Percentiles rank a stretch among this genome's conserved stretches.
Evolutionary conservation across 2,113 vertebrate species (phyloP).

Genomic region (Gorilla gorilla): DNA sequence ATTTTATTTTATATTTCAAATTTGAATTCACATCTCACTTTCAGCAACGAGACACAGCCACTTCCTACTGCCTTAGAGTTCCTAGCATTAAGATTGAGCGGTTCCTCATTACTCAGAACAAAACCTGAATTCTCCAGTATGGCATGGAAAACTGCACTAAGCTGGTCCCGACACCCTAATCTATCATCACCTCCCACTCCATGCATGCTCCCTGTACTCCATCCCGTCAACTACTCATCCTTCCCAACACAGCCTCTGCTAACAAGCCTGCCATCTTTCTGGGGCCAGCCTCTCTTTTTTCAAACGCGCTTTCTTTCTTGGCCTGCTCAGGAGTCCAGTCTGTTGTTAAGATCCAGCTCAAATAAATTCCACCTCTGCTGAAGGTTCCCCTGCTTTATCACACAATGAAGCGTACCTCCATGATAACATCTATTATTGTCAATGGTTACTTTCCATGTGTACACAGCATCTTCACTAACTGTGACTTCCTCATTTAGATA

Average conservation of each 20-base stretch:
- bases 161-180: neutral
- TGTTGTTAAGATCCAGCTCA: neutral
- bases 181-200: neutral
- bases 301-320: neutral
- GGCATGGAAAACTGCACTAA: neutral
- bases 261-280: neutral
- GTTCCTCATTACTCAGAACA: neutral
- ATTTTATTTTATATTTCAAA: neutral
- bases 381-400: neutral
- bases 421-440: neutral
- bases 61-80: neutral
- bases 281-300: neutral
- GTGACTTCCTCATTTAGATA: neutral
- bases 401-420: neutral
- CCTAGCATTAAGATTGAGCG: neutral
- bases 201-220: fast-evolving
- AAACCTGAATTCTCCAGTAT: neutral
- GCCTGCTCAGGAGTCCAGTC: neutral
- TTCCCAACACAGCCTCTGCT: neutral
- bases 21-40: neutral
- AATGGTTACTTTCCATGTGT: neutral
- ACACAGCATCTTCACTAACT: too few relatives aligned
- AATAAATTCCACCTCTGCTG: neutral
- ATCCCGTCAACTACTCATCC: neutral
- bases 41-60: neutral